Evolutionary conservation across 2,888 invertebrate genomes (phyloP).

Genomic region (Clunio marinus): DNA sequence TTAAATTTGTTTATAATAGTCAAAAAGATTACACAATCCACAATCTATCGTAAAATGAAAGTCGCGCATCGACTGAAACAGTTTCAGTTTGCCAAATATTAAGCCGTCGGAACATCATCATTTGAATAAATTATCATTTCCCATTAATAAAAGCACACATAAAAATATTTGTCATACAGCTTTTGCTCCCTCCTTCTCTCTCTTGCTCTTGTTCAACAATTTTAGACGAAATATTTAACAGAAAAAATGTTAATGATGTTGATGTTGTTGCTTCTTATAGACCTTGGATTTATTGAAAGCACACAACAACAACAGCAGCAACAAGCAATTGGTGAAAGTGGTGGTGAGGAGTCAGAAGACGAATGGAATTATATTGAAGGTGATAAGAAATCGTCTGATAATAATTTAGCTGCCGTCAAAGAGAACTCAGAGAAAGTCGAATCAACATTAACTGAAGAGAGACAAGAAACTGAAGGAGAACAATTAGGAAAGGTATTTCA

Average conservation of each 20-base stretch:
- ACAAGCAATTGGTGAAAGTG: slow-evolving; percentile 53
- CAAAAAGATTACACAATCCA: slow-evolving; percentile 19
- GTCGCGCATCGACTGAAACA: not conserved
- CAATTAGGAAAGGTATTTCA: slow-evolving; percentile 7
- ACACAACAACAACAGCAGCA: not conserved
- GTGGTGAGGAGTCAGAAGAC: slow-evolving; percentile 72
- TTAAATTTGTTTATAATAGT: not conserved
- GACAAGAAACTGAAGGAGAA: slow-evolving; percentile 34
- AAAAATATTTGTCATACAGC: slow-evolving; percentile 25
- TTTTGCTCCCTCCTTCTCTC: no score
- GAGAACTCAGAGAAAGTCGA: not conserved
- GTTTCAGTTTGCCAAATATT: slow-evolving; percentile 16
- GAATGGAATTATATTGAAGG: slow-evolving; percentile 82
- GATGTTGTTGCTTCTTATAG: slow-evolving; percentile 34
- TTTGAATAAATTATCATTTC: slow-evolving; percentile 38
- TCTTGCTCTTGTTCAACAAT: not conserved
- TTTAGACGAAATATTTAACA: no score
- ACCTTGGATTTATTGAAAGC: slow-evolving; percentile 25
- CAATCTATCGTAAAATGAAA: not conserved
- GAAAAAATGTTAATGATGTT: slow-evolving; percentile 34
- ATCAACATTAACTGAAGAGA: no score
- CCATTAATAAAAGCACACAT: slow-evolving; percentile 32
- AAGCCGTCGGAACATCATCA: not conserved
- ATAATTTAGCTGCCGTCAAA: slow-evolving; percentile 47
- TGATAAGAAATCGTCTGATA: slow-evolving; percentile 56